Evolutionary conservation across 1,140 invertebrate genomes (phyloP).

Genomic region (Lepidostoma basale): DNA sequence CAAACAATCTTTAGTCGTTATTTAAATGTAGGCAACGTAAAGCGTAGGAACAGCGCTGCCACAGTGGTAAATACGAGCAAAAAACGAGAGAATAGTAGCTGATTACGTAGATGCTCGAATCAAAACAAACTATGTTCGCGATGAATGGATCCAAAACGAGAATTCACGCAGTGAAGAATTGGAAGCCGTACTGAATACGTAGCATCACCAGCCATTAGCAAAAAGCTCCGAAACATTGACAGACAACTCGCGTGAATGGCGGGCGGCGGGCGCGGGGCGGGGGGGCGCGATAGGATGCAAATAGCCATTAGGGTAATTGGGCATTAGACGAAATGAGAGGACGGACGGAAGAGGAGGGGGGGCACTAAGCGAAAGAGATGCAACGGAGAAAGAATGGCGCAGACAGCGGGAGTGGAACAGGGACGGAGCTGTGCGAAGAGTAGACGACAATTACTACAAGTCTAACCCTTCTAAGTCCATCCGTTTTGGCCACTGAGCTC

Average conservation of each 20-base stretch:
- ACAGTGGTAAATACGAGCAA: no score
- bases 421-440: constrained; percentile 1
- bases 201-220: constrained; percentile 43
- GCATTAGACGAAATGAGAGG: constrained; percentile 48
- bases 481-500: constrained; percentile 5
- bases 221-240: constrained; percentile 46
- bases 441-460: constrained; percentile 33
- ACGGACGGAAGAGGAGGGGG: constrained; percentile 21
- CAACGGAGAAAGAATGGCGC: not conserved
- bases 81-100: constrained; percentile 7
- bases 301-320: constrained; percentile 48
- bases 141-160: constrained; percentile 13
- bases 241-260: constrained; percentile 37
- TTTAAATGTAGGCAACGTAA: no score
- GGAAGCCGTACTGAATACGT: constrained; percentile 40
- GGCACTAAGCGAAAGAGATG: constrained; percentile 1
- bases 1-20: no score
- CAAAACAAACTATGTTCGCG: not conserved
- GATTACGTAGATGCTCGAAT: constrained; percentile 9
- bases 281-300: constrained; percentile 44
- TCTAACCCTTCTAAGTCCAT: constrained; percentile 28
- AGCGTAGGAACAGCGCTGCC: no score
- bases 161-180: constrained; percentile 33
- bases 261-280: not conserved
- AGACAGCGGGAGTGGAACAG: not conserved